Evolutionary conservation across 2,797 vertebrate genomes (phyloP), one percentile per base, ranked within the genome.

Genomic region (Sebastes hubbsi): DNA sequence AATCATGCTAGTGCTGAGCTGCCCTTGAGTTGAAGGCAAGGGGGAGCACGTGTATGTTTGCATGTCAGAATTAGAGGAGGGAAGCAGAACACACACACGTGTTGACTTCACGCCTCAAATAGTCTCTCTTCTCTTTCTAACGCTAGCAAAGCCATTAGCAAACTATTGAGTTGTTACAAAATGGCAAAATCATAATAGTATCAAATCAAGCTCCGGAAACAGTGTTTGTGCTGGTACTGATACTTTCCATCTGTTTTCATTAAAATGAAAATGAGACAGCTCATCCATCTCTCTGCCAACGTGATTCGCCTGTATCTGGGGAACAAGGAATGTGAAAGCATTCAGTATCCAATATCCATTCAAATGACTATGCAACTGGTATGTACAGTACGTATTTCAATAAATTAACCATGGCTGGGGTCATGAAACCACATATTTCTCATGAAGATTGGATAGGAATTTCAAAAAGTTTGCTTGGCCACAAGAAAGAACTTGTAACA

Each of bases 161-260:
- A 91, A 85, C 81, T 46, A 69, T 73, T 67, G 65, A 64, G 66
- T 55, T 77, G 78, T 64, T 72, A 62, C 65, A 84, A 88, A 85
- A 82, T 61, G 69, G 65, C 66, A 83, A 82, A 85, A 82, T 89
- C 69, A 73, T 76, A 78, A 82, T 52, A 32, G 34, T 55, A 83
- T 75, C 65, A 84, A 77, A 79, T 83, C 79, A 77, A 75, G 66
- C 82, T 76, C 29, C 20, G 72, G 86, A 81, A 89, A 87, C 78
- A 75, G 77, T 89, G 88, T 87, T 85, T 88, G 73, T 75, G 80
- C 75, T 46, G 55, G 30, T 66, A 18, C 77, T 77, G 84, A 80
- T 85, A 81, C 64, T 78, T 87, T 82, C 88, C 84, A 91, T 93
- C 87, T 89, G 84, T 90, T 92, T 91, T 86, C 90, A 93, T 91